Evolutionary conservation across 2,113 vertebrate genomes (phyloP), one percentile per base, ranked within the genome.

Genomic region (Macheiramphus alcinus): DNA sequence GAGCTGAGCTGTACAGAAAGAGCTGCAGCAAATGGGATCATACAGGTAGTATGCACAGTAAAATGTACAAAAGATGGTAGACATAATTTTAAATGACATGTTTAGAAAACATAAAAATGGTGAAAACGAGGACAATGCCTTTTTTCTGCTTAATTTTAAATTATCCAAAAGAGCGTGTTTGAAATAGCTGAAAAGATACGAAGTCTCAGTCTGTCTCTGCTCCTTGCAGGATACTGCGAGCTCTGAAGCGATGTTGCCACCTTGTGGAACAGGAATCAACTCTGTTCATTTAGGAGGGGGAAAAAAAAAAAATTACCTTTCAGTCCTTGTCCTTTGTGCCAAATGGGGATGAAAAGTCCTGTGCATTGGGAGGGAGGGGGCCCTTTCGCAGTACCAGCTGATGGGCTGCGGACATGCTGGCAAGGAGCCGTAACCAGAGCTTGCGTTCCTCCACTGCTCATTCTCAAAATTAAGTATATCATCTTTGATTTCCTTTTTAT

Each of bases 211-310:
- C n/a, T 9, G 19, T 52, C 48, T 42, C 19, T 23, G 47, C 0
- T 25, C 48, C 17, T 15, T 13, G 45, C n/a, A 29, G 52, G 68
- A 29, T 45, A 42, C 52, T 43, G 55, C 1, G 11, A 97, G 95
- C 29, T 90, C 95, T 97, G 95, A 98, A 95, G 70, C 97, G 81
- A 96, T 97, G 96, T 98, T 98, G 98, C 98, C 98, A 97, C 94
- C 98, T 98, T 97, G 97, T 98, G 98, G 98, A 96, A 72, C 40
- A 52, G 42, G 21, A 66, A 73, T 40, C 52, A 27, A 47, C 29
- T 67, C 67, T 22, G 45, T 20, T 80, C 43, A 11, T 59, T 65
- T 22, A 5, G 50, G 50, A 9, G 50, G 50, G 50, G 3, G 4
- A 34, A 68, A 26, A 56, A 43, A 23, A 20, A 11, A 22, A 16